Conservation (phyloP, 2,113 vertebrate species). For the Jaculus jaculus region DNA sequence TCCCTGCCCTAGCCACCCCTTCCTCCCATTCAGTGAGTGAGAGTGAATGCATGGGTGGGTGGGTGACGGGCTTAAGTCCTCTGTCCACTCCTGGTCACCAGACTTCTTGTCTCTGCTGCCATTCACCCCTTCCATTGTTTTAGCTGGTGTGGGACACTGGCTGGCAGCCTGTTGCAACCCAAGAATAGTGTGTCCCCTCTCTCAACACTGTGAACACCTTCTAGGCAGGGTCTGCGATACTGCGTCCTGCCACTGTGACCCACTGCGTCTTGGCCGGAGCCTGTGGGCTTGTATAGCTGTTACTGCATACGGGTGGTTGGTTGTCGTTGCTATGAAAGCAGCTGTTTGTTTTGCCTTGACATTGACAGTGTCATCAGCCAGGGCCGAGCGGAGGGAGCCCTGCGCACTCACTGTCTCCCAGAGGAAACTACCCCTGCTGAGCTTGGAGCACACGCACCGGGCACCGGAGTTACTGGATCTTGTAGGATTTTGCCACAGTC, state of each 20-base stretch:
- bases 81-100: fast-evolving
- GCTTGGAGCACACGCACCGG: background rate
- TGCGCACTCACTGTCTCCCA: no score
- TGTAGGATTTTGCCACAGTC: background rate
- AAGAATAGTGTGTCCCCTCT: no score
- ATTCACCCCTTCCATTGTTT: fast-evolving
- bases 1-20: background rate
- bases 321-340: background rate
- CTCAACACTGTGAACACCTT: background rate
- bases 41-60: background rate
- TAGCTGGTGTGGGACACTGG: background rate
- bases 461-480: background rate
- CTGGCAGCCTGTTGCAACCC: fast-evolving
- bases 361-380: background rate
- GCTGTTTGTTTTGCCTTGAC: fast-evolving
- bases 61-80: no score
- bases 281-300: background rate
- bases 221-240: no score
- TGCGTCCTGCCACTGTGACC: fast-evolving
- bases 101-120: background rate
- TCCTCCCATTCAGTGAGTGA: no score
- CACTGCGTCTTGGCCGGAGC: fast-evolving
- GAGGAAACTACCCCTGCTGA: background rate
- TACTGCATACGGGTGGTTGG: no score
- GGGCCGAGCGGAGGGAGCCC: background rate